These are phyloP conservation scores for Brachionus angularis DNA, from an alignment of 1,140 invertebrate genomes.

Conservation along the genomic window DNA sequence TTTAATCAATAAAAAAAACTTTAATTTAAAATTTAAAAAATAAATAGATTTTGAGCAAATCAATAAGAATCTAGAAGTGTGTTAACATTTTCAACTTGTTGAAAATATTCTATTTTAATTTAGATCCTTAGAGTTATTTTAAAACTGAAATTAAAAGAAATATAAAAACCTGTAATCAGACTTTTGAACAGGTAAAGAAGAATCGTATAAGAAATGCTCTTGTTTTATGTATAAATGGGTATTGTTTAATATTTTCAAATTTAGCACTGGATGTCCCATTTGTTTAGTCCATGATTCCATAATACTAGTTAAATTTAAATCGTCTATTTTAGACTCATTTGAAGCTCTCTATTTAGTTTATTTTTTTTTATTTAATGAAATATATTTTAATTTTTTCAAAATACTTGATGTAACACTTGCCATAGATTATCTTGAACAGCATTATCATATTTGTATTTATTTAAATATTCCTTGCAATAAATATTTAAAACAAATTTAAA, in stretches of 20 bases:
- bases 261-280: conserved; percentile 54
- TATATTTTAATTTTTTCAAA: conserved; percentile 53
- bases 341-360: not conserved
- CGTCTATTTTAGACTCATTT: not conserved
- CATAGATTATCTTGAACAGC: conserved; percentile 54
- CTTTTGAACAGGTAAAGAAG: conserved; percentile 44
- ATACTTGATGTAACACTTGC: conserved; percentile 59
- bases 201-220: conserved; percentile 52
- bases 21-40: not conserved
- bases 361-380: conserved; percentile 24
- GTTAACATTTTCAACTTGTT: too few species aligned
- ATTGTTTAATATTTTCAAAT: conserved; percentile 46
- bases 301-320: conserved; percentile 49
- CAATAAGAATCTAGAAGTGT: too few species aligned
- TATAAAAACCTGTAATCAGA: conserved; percentile 10
- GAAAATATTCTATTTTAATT: too few species aligned
- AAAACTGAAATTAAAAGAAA: too few species aligned
- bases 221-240: conserved; percentile 59
- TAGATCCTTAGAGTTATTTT: too few species aligned
- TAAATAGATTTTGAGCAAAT: too few species aligned
- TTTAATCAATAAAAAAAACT: conserved; percentile 2
- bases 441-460: conserved; percentile 50
- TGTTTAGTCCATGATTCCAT: conserved; percentile 57
- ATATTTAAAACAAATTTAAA: not conserved
- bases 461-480: conserved; percentile 48